Conservation (phyloP, 2,113 vertebrate species). For the Dromiciops gliroides region DNA sequence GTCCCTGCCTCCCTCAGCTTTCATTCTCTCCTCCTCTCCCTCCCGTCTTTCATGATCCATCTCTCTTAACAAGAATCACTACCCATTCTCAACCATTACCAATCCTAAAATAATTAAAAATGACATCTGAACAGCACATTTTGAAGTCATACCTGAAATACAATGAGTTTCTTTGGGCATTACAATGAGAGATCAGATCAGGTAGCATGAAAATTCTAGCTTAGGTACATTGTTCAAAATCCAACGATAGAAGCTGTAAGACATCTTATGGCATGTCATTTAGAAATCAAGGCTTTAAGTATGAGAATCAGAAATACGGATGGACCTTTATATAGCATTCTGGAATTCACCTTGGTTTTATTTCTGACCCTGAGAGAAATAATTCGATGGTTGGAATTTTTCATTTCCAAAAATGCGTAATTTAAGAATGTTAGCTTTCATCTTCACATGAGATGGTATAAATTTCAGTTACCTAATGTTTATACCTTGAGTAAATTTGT, state of each 20-base stretch:
- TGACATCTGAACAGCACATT: conserved; percentile 9
- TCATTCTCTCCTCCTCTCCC: neutral
- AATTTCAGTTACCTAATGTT: conserved; percentile 10
- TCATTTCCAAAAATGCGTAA: conserved; percentile 29
- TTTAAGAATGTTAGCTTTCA: neutral
- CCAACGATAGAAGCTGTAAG: conserved; percentile 32
- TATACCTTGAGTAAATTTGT: conserved; percentile 48
- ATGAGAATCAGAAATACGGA: conserved; percentile 3
- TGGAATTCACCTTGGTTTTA: neutral
- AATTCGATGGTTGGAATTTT: conserved; percentile 21
- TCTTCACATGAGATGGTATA: neutral
- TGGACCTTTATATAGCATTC: neutral
- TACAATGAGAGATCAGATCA: conserved; percentile 47
- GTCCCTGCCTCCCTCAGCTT: neutral
- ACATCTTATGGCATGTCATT: conserved; percentile 28
- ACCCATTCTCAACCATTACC: neutral
- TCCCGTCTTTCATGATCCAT: neutral
- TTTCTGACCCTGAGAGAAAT: conserved; percentile 53
- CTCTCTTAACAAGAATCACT: conserved; percentile 18
- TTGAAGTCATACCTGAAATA: conserved; percentile 26
- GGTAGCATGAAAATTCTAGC: conserved; percentile 45
- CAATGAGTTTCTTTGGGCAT: neutral
- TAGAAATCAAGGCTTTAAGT: conserved; percentile 48
- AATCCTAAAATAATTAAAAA: conserved; percentile 19
- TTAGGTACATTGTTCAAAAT: conserved; percentile 34